Evolutionary conservation across 1,140 invertebrate genomes (phyloP).

Genomic region (Hesperophylax magnus): DNA sequence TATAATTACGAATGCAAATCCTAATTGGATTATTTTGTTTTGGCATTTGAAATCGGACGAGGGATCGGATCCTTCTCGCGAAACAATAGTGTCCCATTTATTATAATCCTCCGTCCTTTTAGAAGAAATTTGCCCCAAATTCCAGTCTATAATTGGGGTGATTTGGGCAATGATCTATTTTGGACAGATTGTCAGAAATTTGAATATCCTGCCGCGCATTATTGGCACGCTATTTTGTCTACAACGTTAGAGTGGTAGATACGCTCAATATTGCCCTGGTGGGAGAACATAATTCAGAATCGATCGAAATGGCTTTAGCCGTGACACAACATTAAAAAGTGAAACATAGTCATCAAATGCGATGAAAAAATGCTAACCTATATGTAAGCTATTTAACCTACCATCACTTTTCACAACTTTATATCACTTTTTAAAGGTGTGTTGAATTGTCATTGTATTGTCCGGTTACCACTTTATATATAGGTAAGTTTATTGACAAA

Average conservation of each 20-base stretch:
- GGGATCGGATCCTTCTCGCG: neutral
- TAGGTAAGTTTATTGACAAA: too few relatives aligned
- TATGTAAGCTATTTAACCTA: too few relatives aligned
- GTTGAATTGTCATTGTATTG: too few relatives aligned
- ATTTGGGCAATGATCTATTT: neutral
- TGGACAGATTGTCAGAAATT: neutral
- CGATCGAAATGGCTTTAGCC: too few relatives aligned
- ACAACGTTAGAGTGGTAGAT: neutral
- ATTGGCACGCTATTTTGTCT: slow-evolving; percentile 17
- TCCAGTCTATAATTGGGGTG: neutral
- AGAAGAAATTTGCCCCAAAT: slow-evolving; percentile 8
- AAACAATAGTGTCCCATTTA: neutral
- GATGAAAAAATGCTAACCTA: too few relatives aligned
- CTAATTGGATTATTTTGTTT: neutral
- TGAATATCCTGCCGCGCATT: neutral
- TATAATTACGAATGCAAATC: slow-evolving; percentile 33
- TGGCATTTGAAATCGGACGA: slow-evolving; percentile 5
- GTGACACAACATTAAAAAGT: too few relatives aligned
- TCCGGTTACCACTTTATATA: too few relatives aligned
- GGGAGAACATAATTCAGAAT: too few relatives aligned
- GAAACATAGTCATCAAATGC: too few relatives aligned
- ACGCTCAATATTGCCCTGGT: too few relatives aligned
- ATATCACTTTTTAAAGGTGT: too few relatives aligned
- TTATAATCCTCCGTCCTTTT: neutral
- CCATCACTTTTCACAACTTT: too few relatives aligned